Evolutionary conservation across 2,888 invertebrate genomes (phyloP).

Genomic region (Sinopyrophorus schimmeli): DNA sequence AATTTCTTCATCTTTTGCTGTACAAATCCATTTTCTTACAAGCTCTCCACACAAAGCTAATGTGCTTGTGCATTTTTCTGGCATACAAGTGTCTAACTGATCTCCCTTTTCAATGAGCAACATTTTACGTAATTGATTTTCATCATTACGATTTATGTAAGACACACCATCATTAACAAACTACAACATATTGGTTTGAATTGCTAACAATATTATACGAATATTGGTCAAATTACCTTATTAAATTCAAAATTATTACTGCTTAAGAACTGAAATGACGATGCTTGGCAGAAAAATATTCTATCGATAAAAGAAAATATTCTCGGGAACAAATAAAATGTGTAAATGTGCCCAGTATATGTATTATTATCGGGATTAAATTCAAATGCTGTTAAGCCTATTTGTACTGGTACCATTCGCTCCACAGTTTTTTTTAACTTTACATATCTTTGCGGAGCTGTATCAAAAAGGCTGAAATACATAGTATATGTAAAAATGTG

Average conservation of each 20-base stretch:
- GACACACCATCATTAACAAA: constrained; percentile 69
- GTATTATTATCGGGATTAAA: constrained; percentile 62
- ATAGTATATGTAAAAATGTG: not conserved
- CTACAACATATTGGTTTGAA: constrained; percentile 54
- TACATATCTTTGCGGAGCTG: constrained; percentile 58
- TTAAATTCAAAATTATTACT: constrained; percentile 72
- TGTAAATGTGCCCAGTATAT: constrained; percentile 66
- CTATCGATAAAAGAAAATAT: constrained; percentile 64
- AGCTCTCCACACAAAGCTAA: constrained; percentile 49
- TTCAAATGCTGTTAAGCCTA: constrained; percentile 69
- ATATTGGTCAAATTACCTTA: constrained; percentile 57
- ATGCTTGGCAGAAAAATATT: constrained; percentile 65
- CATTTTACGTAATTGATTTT: constrained; percentile 43
- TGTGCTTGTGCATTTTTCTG: constrained; percentile 50
- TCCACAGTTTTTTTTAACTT: constrained; percentile 57
- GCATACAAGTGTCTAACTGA: constrained; percentile 35
- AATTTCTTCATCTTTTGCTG: constrained; percentile 40
- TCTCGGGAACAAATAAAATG: constrained; percentile 71
- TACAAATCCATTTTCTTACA: constrained; percentile 51
- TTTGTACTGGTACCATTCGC: constrained; percentile 66
- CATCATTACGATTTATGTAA: constrained; percentile 64
- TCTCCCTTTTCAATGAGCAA: constrained; percentile 32
- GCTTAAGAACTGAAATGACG: constrained; percentile 66
- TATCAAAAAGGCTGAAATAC: constrained; percentile 62
- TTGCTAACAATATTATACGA: not conserved